These are phyloP conservation scores for Neoarius graeffei DNA, from an alignment of 2,113 vertebrate species.

Conservation along the genomic window DNA sequence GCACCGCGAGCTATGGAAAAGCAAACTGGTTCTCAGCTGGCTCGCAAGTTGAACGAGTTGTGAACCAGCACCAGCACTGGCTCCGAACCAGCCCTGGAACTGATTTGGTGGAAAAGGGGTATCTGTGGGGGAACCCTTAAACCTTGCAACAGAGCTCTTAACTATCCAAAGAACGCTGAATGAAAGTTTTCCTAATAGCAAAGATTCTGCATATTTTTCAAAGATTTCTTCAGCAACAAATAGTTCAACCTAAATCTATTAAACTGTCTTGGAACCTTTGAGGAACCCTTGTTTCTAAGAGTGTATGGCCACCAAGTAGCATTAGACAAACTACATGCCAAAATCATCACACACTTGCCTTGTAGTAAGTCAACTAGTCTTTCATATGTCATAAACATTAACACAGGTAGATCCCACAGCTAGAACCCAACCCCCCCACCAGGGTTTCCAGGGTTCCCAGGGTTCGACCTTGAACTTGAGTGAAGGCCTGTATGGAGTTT, in stretches of 20 bases:
- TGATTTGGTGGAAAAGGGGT: too few relatives aligned
- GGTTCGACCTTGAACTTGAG: neutral
- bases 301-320: neutral
- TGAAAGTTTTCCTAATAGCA: neutral
- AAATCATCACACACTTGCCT: neutral
- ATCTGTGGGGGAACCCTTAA: neutral
- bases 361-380: neutral
- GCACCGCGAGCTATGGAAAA: too few relatives aligned
- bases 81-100: too few relatives aligned
- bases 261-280: neutral
- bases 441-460: neutral
- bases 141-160: neutral
- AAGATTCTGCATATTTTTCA: neutral
- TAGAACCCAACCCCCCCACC: neutral
- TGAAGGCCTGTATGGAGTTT: neutral
- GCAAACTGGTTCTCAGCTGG: too few relatives aligned
- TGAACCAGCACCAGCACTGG: too few relatives aligned
- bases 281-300: neutral
- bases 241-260: neutral
- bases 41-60: too few relatives aligned
- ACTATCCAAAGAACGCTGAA: neutral
- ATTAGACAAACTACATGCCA: neutral
- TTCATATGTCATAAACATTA: neutral
- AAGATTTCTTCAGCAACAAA: neutral
- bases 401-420: neutral